Percentiles rank a stretch among this genome's conserved stretches.
Evolutionary conservation across 2,113 vertebrate species (phyloP).

Genomic region (Mobula birostris): DNA sequence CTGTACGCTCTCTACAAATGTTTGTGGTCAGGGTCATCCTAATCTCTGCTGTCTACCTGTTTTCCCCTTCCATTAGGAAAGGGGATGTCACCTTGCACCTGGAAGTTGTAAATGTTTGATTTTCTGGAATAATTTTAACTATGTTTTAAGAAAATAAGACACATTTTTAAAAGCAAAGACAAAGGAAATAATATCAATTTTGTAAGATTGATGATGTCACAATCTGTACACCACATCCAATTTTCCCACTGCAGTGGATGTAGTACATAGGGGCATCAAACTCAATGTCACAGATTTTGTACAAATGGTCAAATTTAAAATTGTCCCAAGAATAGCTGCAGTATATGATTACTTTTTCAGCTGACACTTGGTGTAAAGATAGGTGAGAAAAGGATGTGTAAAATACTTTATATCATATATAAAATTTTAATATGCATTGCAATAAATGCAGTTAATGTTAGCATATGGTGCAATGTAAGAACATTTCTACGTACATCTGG

Average conservation of each 20-base stretch:
- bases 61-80: too few species aligned
- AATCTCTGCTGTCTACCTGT: too few species aligned
- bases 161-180: too few species aligned
- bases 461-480: not conserved
- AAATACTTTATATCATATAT: not conserved
- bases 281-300: not conserved
- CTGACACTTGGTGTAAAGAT: not conserved
- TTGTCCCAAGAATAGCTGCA: not conserved
- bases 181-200: too few species aligned
- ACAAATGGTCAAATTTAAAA: not conserved
- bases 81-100: too few species aligned
- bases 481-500: not conserved
- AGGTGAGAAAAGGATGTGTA: not conserved
- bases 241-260: not conserved
- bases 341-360: not conserved
- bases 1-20: too few species aligned
- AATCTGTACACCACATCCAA: not conserved
- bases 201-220: too few species aligned
- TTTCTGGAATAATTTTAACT: too few species aligned
- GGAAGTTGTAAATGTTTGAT: too few species aligned
- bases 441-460: not conserved
- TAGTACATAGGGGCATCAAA: not conserved
- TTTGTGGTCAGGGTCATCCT: too few species aligned
- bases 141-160: too few species aligned
- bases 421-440: not conserved